Conservation (phyloP, 2,888 invertebrate species). For the Drosophila borealis region DNA sequence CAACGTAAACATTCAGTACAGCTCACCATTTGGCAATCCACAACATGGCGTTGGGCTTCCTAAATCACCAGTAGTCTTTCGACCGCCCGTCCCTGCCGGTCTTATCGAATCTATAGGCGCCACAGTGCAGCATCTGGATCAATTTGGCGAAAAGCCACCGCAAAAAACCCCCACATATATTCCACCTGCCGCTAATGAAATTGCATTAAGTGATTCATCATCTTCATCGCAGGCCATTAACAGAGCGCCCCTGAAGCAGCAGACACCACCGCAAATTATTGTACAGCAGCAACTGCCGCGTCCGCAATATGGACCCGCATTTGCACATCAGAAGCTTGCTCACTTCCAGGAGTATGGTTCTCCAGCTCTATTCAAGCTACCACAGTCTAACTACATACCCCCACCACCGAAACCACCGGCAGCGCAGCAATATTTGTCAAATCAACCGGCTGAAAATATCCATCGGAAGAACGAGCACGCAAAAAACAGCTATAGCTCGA, state of each 20-base stretch:
- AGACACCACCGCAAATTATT: slow-evolving; percentile 46
- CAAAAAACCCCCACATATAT: slow-evolving; percentile 87
- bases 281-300: slow-evolving; percentile 81
- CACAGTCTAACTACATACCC: slow-evolving; percentile 55
- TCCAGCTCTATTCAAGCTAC: slow-evolving; percentile 48
- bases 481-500: slow-evolving; percentile 73
- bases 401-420: slow-evolving; percentile 47
- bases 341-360: slow-evolving; percentile 55
- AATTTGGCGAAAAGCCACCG: slow-evolving; percentile 86
- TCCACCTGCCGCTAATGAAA: slow-evolving; percentile 88
- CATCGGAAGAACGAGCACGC: slow-evolving; percentile 51
- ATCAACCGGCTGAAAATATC: slow-evolving; percentile 37
- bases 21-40: slow-evolving; percentile 76
- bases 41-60: slow-evolving; percentile 74
- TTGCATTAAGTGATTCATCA: slow-evolving; percentile 62
- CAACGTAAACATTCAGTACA: slow-evolving; percentile 80
- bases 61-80: slow-evolving; percentile 88
- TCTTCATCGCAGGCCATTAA: slow-evolving; percentile 35
- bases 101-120: slow-evolving; percentile 89
- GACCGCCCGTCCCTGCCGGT: slow-evolving; percentile 90
- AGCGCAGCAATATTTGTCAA: slow-evolving; percentile 66
- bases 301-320: slow-evolving; percentile 62
- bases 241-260: slow-evolving; percentile 21
- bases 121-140: slow-evolving; percentile 88
- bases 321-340: slow-evolving; percentile 54